These are phyloP conservation scores for Cyprinodon variegatus DNA, from an alignment of 2,113 vertebrate genomes.

Conservation along the genomic window DNA sequence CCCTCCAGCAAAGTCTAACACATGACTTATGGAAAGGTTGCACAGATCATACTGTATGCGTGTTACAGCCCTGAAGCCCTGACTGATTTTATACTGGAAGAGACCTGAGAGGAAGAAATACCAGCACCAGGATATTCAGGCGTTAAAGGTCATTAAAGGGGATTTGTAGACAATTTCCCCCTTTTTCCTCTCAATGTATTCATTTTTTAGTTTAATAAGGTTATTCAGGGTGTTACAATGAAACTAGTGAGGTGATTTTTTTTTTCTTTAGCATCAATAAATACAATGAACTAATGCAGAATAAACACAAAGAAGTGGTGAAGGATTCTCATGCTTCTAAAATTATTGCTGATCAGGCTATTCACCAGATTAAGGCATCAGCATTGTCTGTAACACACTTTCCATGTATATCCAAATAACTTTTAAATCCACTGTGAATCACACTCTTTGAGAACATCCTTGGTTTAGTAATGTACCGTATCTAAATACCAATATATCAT, in stretches of 20 bases:
- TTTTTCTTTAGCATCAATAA: no score
- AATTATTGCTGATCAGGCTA: neutral
- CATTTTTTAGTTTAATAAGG: neutral
- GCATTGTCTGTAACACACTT: neutral
- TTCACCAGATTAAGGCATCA: no score
- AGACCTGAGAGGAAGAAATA: neutral
- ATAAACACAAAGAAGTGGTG: neutral
- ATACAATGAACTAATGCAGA: no score
- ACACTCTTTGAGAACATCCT: neutral
- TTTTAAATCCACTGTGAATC: neutral
- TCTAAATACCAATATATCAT: neutral
- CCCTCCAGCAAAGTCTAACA: conserved; percentile 3
- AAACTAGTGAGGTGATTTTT: neutral
- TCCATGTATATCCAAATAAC: neutral
- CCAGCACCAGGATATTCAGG: neutral
- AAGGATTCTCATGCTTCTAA: neutral
- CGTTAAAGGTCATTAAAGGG: neutral
- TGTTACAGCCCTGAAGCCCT: conserved; percentile 1
- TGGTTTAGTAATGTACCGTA: neutral
- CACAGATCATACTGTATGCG: neutral
- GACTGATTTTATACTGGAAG: conserved; percentile 8
- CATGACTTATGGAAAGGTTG: conserved; percentile 1
- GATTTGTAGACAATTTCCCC: neutral
- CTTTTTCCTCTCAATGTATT: neutral
- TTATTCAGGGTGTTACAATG: neutral